Percentiles rank a stretch among this genome's conserved stretches.
Conservation (phyloP, 2,888 invertebrate genomes). For the Synergus gifuensis region DNA sequence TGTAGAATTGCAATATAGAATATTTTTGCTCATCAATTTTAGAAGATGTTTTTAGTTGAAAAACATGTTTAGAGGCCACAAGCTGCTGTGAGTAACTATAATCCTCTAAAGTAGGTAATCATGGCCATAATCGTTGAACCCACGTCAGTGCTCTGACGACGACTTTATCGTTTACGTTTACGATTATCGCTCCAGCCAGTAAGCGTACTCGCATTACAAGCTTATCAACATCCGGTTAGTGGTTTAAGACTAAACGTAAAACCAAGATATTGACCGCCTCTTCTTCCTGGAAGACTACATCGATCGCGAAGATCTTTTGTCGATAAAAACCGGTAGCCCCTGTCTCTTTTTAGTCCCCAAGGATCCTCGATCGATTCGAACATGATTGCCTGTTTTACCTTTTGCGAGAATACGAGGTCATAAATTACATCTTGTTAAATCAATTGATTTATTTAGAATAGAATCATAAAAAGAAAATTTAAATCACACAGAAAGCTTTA, state of each 20-base stretch:
- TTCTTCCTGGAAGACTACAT: not conserved
- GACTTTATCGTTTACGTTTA: slow-evolving; percentile 27
- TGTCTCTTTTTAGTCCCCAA: not conserved
- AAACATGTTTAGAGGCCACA: not conserved
- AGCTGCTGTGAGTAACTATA: not conserved
- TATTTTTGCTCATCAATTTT: too few relatives aligned
- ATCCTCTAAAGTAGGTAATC: not conserved
- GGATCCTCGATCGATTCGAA: not conserved
- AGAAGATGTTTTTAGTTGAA: not conserved
- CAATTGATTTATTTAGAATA: slow-evolving; percentile 9
- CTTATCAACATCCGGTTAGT: slow-evolving; percentile 33
- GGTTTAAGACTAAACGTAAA: not conserved
- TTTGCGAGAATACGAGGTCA: not conserved
- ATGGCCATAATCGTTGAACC: slow-evolving; percentile 28
- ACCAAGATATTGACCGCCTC: slow-evolving; percentile 10
- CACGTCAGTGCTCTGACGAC: slow-evolving; percentile 18
- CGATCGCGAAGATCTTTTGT: not conserved
- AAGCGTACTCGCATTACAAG: slow-evolving; percentile 9
- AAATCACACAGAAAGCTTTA: not conserved
- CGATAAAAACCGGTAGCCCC: not conserved
- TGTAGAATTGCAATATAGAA: too few relatives aligned
- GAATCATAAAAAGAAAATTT: slow-evolving; percentile 7
- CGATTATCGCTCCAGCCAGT: not conserved
- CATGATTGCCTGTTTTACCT: not conserved
- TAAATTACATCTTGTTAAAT: slow-evolving; percentile 9